Evolutionary conservation across 2,888 invertebrate genomes (phyloP).

Genomic region (Conistra vaccinii): DNA sequence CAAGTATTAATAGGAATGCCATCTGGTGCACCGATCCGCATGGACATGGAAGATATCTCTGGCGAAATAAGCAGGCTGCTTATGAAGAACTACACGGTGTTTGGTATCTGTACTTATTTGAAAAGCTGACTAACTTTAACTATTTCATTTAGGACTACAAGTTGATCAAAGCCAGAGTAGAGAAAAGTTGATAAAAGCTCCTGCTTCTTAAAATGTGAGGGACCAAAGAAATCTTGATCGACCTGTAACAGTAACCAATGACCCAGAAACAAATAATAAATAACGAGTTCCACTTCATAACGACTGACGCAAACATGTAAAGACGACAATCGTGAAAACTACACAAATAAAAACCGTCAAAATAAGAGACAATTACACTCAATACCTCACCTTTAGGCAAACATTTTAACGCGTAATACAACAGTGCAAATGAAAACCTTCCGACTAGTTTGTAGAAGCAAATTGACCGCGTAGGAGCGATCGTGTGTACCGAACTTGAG

Average conservation of each 20-base stretch:
- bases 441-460: slow-evolving; percentile 76
- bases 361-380: slow-evolving; percentile 50
- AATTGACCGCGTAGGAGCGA: slow-evolving; percentile 81
- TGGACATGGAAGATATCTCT: slow-evolving; percentile 23
- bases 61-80: slow-evolving; percentile 7
- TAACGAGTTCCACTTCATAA: neutral
- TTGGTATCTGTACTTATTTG: neutral
- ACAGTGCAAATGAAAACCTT: slow-evolving; percentile 64
- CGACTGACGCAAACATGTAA: neutral
- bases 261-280: neutral
- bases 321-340: neutral
- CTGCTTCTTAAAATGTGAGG: neutral
- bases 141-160: neutral
- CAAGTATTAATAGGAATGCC: slow-evolving; percentile 46
- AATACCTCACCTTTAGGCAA: slow-evolving; percentile 47
- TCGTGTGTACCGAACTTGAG: slow-evolving; percentile 76
- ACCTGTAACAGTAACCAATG: neutral
- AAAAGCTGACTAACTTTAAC: neutral
- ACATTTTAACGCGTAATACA: slow-evolving; percentile 65
- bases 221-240: neutral
- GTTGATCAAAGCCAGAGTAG: no score
- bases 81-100: neutral
- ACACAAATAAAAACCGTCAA: slow-evolving; percentile 22
- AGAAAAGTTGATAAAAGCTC: no score
- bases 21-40: slow-evolving; percentile 48